Conservation (phyloP, 2,797 vertebrate genomes). For the Strix occidentalis region DNA sequence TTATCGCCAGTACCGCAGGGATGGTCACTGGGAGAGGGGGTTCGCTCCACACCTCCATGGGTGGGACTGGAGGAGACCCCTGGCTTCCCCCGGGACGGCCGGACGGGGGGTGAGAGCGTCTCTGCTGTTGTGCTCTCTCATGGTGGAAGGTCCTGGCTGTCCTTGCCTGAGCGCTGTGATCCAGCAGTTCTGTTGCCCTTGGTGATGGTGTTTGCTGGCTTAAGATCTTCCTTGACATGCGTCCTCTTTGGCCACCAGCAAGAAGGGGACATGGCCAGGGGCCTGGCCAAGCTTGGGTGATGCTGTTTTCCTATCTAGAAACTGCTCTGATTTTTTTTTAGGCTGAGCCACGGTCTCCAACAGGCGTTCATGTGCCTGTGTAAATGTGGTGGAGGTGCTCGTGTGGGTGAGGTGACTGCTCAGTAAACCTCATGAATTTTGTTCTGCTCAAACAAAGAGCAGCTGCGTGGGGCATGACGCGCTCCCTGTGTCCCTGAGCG, state of each 20-base stretch:
- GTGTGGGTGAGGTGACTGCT: not conserved
- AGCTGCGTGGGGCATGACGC: fast-evolving
- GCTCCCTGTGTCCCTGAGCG: not conserved
- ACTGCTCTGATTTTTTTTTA: not conserved
- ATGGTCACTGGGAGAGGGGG: fast-evolving
- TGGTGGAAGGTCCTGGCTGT: not conserved
- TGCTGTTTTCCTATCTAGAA: not conserved
- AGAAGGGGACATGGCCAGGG: not conserved
- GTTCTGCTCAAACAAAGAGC: not conserved
- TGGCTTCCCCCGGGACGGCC: fast-evolving
- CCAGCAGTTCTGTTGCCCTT: not conserved
- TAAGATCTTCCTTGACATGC: fast-evolving
- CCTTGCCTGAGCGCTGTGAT: no score
- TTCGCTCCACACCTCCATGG: fast-evolving
- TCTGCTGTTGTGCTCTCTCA: fast-evolving
- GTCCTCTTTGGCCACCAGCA: not conserved
- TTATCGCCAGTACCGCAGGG: fast-evolving
- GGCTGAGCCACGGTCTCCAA: not conserved
- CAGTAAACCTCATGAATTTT: fast-evolving
- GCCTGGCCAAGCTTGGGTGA: not conserved
- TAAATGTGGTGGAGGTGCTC: not conserved
- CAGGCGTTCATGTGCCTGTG: not conserved
- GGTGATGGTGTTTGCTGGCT: not conserved
- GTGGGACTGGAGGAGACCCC: not conserved
- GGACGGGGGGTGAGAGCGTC: fast-evolving